These are phyloP conservation scores for Halisarca cf. caerulea DNA, from an alignment of 37 sponge, comb jelly and placozoan genomes.

Conservation along the genomic window DNA sequence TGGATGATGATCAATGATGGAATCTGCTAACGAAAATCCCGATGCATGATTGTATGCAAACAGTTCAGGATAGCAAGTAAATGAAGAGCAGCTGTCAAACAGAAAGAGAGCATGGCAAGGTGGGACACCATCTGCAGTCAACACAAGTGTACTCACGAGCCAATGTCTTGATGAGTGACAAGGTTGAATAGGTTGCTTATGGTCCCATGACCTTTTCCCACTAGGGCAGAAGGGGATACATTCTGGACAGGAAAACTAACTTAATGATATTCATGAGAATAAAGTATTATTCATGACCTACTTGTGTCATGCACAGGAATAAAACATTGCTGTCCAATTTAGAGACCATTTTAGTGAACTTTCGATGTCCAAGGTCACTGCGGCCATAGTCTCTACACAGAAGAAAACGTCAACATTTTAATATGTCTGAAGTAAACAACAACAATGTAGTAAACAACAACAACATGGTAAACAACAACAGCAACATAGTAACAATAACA, in stretches of 20 bases:
- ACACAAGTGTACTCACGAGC: slow-evolving; percentile 36
- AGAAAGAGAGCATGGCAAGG: background rate
- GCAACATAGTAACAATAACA: too few relatives aligned
- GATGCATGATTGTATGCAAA: background rate
- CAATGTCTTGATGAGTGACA: slow-evolving; percentile 63
- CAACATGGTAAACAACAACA: too few relatives aligned
- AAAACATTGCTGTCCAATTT: slow-evolving; percentile 72
- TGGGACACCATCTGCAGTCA: background rate
- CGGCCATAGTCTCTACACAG: slow-evolving; percentile 69
- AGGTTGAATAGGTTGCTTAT: slow-evolving; percentile 61
- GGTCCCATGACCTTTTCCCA: slow-evolving; percentile 42
- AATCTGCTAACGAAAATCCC: background rate
- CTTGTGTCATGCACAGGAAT: slow-evolving; percentile 75
- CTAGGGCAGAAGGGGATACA: slow-evolving; percentile 52
- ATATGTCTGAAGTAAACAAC: too few relatives aligned
- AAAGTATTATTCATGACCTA: slow-evolving; percentile 7
- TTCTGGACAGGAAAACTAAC: slow-evolving; percentile 3
- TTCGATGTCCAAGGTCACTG: slow-evolving; percentile 9
- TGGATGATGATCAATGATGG: slow-evolving; percentile 21
- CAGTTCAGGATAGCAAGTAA: slow-evolving; percentile 60
- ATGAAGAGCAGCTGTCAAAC: background rate
- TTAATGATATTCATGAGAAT: background rate
- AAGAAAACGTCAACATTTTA: too few relatives aligned
- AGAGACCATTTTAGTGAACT: slow-evolving; percentile 38
- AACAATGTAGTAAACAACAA: too few relatives aligned